phyloP scores from a whole-genome alignment of 1,140 invertebrate species.

The Bombus waltoni region DNA sequence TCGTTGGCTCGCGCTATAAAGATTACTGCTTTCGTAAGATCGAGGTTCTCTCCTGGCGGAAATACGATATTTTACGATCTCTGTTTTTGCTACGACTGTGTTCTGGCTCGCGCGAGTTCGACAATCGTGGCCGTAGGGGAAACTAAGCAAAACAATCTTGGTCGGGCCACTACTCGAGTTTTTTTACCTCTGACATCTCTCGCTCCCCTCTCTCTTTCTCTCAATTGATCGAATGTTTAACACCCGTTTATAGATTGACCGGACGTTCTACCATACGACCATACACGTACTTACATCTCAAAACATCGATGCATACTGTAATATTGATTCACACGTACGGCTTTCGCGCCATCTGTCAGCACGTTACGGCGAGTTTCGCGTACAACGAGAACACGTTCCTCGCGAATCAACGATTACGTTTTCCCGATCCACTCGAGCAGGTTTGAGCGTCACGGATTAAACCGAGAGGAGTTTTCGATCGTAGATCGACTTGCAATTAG shows the following conservation, averaged over 20 bases:
- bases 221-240: neutral
- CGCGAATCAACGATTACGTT: neutral
- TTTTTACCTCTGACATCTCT: neutral
- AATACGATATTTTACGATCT: conserved; percentile 26
- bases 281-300: neutral
- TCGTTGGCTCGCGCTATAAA: neutral
- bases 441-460: neutral
- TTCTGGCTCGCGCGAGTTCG: neutral
- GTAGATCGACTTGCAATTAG: neutral
- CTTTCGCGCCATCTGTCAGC: conserved; percentile 64
- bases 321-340: conserved; percentile 58
- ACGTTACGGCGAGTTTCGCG: neutral
- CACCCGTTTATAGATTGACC: neutral
- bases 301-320: conserved; percentile 41
- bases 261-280: neutral
- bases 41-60: neutral
- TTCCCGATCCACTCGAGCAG: neutral
- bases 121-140: neutral
- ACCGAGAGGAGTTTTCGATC: neutral
- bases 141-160: neutral
- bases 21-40: conserved; percentile 9
- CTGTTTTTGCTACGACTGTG: conserved; percentile 9
- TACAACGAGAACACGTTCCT: neutral
- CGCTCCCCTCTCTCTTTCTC: neutral
- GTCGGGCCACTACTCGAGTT: no score